A percentile compares a stretch with the other conserved stretches of the same genome.
These are phyloP conservation scores for Anniella stebbinsi DNA, from an alignment of 2,797 vertebrate genomes.

Conservation along the genomic window DNA sequence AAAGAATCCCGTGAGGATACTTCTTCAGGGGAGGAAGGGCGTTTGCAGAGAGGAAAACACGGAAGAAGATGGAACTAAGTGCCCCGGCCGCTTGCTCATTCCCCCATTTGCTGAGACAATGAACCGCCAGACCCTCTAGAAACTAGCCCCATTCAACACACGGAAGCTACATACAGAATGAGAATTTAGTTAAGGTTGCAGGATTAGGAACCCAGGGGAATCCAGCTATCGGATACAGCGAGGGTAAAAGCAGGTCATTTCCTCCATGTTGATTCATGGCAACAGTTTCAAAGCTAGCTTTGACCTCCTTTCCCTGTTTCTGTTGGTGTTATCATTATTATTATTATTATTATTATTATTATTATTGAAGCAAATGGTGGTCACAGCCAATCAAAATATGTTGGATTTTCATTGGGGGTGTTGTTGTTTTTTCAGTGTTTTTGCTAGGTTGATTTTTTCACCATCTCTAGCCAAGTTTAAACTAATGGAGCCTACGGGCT, in stretches of 20 bases:
- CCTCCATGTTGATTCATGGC: not conserved
- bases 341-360: too few relatives aligned
- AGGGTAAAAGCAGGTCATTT: not conserved
- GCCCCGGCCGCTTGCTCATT: too few relatives aligned
- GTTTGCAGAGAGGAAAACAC: too few relatives aligned
- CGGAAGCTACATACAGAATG: too few relatives aligned
- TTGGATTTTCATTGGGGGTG: not conserved
- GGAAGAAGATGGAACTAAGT: too few relatives aligned
- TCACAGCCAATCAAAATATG: not conserved
- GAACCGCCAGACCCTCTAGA: not conserved
- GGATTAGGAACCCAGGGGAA: not conserved
- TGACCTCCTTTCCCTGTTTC: not conserved
- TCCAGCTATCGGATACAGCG: too few relatives aligned
- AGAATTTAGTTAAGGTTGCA: not conserved
- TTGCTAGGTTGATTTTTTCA: not conserved
- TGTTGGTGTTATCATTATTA: too few relatives aligned
- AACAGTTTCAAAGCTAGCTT: not conserved
- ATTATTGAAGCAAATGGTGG: not conserved
- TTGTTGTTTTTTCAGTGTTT: not conserved
- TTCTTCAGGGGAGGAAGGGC: too few relatives aligned
- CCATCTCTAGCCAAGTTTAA: not conserved
- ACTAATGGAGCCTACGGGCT: slow-evolving; percentile 1
- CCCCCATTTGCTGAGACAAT: too few relatives aligned
- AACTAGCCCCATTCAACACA: not conserved
- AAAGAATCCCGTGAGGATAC: too few relatives aligned